These are phyloP conservation scores for Nephrotoma guestfalica DNA, from an alignment of 2,888 invertebrate genomes.

Conservation along the genomic window DNA sequence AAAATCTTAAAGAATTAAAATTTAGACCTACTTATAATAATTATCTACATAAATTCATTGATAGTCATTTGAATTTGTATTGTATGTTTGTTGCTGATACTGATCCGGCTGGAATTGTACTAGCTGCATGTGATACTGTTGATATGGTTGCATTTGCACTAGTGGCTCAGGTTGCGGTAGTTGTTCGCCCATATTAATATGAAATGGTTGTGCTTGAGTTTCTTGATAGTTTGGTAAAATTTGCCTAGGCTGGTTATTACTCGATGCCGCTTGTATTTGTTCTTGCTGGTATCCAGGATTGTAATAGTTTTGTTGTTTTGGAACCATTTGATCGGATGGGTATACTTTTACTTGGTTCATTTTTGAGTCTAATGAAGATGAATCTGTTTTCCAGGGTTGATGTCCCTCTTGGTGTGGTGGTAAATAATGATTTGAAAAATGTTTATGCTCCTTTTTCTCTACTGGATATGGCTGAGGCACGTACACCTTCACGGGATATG, in stretches of 20 bases:
- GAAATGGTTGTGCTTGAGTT: conserved; percentile 4
- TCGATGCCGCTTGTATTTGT: neutral
- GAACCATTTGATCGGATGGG: neutral
- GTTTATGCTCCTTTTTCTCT: conserved; percentile 11
- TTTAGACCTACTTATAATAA: neutral
- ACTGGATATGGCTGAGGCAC: conserved; percentile 29
- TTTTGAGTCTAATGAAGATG: neutral
- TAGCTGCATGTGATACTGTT: conserved; percentile 5
- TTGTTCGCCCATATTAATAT: conserved; percentile 7
- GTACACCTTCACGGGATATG: conserved; percentile 18
- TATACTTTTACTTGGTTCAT: neutral
- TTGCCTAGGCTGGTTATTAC: conserved; percentile 2
- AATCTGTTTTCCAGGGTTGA: neutral
- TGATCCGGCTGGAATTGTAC: conserved; percentile 1
- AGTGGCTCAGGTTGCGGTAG: conserved; percentile 10
- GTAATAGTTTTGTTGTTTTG: neutral
- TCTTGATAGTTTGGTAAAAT: neutral
- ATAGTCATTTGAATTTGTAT: neutral
- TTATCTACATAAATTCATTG: neutral
- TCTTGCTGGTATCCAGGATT: neutral
- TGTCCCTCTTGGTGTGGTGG: conserved; percentile 4
- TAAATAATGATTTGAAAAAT: neutral
- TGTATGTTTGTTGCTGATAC: neutral
- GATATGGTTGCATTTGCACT: conserved; percentile 7
- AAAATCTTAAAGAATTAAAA: neutral